Percentiles rank a stretch among this genome's conserved stretches.
Conservation (phyloP, 2,113 vertebrate species). For the Pycnonotus jocosus region DNA sequence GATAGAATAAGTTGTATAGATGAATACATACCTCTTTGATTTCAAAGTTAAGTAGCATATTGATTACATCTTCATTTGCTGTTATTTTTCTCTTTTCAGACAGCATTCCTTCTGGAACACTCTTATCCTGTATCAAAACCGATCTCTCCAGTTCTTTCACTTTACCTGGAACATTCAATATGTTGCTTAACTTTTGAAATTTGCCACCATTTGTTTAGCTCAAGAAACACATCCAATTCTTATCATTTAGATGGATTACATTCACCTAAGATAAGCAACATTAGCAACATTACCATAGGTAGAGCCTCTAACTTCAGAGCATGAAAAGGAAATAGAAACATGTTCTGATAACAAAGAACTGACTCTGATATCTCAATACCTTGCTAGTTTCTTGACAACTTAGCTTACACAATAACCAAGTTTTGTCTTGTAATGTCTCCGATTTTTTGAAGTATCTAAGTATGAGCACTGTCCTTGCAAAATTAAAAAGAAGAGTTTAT, state of each 20-base stretch:
- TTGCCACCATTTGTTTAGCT: background rate
- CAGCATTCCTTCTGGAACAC: background rate
- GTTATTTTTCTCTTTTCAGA: background rate
- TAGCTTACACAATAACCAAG: background rate
- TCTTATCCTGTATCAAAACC: background rate
- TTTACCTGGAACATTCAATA: slow-evolving; percentile 35
- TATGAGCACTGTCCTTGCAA: background rate
- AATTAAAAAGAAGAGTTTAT: background rate
- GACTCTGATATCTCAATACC: background rate
- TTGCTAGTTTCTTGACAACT: background rate
- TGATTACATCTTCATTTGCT: slow-evolving; percentile 71
- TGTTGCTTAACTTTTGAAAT: background rate
- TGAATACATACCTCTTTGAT: slow-evolving; percentile 81
- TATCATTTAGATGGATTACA: background rate
- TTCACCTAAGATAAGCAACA: background rate
- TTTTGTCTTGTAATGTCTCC: background rate
- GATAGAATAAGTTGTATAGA: background rate
- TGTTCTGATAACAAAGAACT: background rate
- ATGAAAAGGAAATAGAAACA: background rate
- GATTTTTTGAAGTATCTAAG: fast-evolving
- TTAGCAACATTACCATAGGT: background rate
- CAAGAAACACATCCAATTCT: background rate
- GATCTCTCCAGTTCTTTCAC: background rate
- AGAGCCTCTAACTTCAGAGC: background rate
- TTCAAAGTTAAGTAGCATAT: slow-evolving; percentile 87